These are phyloP conservation scores for Pipistrellus kuhlii DNA, from an alignment of 2,797 vertebrate genomes.

Conservation along the genomic window DNA sequence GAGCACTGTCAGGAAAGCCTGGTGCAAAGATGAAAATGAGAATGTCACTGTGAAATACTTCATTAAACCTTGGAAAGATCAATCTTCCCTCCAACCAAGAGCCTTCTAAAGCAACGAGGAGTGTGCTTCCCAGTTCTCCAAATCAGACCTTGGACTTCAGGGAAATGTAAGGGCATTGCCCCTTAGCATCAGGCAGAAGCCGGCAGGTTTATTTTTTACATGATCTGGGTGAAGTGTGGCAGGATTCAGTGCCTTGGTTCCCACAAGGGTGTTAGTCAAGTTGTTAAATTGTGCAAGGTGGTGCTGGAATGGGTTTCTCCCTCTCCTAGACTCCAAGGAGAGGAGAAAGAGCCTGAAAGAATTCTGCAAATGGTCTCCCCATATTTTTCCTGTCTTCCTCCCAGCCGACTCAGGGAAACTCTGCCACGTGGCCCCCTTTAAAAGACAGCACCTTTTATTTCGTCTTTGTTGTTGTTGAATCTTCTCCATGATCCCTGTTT, in stretches of 20 bases:
- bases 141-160: background rate
- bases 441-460: background rate
- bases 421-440: background rate
- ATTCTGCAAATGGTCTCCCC: background rate
- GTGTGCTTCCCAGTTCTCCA: accelerated
- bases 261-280: background rate
- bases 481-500: background rate
- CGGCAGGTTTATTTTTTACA: background rate
- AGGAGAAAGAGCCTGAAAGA: background rate
- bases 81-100: background rate
- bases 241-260: background rate
- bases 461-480: background rate
- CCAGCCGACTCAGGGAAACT: background rate
- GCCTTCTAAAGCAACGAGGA: accelerated
- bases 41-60: too few relatives aligned
- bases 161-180: background rate
- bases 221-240: background rate
- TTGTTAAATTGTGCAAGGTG: background rate
- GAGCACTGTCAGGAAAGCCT: background rate
- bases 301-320: background rate
- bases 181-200: background rate
- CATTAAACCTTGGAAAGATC: background rate
- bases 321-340: background rate
- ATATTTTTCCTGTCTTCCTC: background rate
- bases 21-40: background rate